phyloP scores from a whole-genome alignment of 2,797 vertebrate genomes.

The Dermochelys coriacea region DNA sequence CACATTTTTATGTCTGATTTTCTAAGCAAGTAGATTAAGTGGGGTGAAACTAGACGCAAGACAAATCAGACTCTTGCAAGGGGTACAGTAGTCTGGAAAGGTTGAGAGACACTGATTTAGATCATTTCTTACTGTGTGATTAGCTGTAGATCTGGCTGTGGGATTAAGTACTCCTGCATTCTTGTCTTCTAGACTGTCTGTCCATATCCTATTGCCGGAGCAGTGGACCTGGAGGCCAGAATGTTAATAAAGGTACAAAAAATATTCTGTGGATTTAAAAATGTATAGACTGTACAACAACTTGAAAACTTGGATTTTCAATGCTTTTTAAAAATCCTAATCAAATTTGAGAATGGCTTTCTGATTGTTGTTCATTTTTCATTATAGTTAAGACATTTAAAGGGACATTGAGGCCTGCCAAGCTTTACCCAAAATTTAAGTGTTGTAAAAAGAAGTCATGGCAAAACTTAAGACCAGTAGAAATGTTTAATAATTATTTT shows the following conservation, averaged over 20 bases:
- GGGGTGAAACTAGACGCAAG: no score
- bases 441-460: not conserved
- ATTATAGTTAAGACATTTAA: accelerated
- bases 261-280: not conserved
- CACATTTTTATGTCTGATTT: no score
- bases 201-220: conserved; percentile 91
- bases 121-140: accelerated
- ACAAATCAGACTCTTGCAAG: no score
- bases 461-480: accelerated
- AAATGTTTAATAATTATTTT: not conserved
- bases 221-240: conserved; percentile 93
- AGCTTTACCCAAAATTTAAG: not conserved
- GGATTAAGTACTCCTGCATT: accelerated
- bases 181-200: conserved; percentile 85
- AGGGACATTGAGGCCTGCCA: not conserved
- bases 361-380: accelerated
- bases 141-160: not conserved
- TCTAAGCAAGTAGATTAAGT: no score
- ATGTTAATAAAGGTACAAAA: conserved; percentile 93
- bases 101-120: not conserved
- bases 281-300: not conserved
- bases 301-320: not conserved
- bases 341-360: not conserved
- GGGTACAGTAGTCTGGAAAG: no score
- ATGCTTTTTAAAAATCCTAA: not conserved